phyloP scores from a whole-genome alignment of 2,888 invertebrate genomes.

The Pollenia labialis region DNA sequence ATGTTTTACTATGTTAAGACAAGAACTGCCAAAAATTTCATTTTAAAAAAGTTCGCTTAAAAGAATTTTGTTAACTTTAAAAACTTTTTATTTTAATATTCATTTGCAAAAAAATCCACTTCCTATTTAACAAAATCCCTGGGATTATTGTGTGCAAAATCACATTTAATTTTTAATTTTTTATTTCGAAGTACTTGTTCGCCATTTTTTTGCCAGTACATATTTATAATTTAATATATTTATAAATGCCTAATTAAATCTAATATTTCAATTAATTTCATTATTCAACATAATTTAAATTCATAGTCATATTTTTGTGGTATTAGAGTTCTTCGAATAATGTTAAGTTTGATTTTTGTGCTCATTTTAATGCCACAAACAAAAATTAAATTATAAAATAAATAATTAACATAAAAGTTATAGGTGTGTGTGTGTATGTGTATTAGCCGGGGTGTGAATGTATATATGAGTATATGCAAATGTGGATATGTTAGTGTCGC shows the following conservation, averaged over 20 bases:
- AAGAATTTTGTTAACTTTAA: no score
- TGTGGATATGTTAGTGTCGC: neutral
- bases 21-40: no score
- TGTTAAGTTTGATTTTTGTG: slow-evolving; percentile 46
- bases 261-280: slow-evolving; percentile 70
- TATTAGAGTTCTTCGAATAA: slow-evolving; percentile 9
- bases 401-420: slow-evolving; percentile 61
- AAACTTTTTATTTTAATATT: no score
- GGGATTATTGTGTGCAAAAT: slow-evolving; percentile 21
- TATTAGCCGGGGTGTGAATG: neutral
- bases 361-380: slow-evolving; percentile 34
- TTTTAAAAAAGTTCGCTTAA: no score
- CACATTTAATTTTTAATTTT: slow-evolving; percentile 10
- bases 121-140: neutral
- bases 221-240: slow-evolving; percentile 49
- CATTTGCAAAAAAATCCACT: neutral
- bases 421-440: neutral
- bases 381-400: slow-evolving; percentile 70
- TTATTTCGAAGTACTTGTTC: neutral
- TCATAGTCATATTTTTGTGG: slow-evolving; percentile 66
- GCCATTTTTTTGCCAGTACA: slow-evolving; percentile 5
- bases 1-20: no score
- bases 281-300: slow-evolving; percentile 68
- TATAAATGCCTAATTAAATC: slow-evolving; percentile 67
- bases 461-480: neutral